Conservation (phyloP, 2,888 invertebrate genomes). For the Drosophila multiciliata region DNA sequence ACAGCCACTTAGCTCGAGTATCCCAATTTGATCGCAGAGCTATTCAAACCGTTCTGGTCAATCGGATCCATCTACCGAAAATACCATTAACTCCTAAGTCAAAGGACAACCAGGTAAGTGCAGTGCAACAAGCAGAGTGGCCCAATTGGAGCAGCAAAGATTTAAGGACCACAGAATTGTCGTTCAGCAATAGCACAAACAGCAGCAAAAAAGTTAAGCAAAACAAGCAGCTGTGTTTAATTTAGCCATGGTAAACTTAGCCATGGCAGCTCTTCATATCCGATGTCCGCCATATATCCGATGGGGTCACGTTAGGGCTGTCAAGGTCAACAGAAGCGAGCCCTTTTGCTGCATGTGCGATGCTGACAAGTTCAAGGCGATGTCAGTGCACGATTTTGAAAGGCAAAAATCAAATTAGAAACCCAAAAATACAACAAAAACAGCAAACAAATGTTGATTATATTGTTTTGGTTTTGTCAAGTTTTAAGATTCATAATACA, state of each 20-base stretch:
- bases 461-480: constrained; percentile 4
- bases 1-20: constrained; percentile 19
- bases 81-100: constrained; percentile 8
- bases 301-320: constrained; percentile 35
- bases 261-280: constrained; percentile 61
- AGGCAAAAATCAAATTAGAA: not conserved
- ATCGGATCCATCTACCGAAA: constrained; percentile 6
- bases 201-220: constrained; percentile 48
- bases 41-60: constrained; percentile 23
- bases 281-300: constrained; percentile 69
- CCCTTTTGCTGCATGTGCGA: too few relatives aligned
- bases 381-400: too few relatives aligned
- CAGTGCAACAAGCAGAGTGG: constrained; percentile 85
- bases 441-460: constrained; percentile 18
- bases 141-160: constrained; percentile 93
- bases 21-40: constrained; percentile 41
- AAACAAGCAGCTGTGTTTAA: constrained; percentile 70
- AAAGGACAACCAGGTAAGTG: constrained; percentile 37
- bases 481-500: constrained; percentile 13
- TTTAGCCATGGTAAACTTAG: constrained; percentile 74
- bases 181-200: constrained; percentile 40
- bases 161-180: constrained; percentile 86
- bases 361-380: too few relatives aligned
- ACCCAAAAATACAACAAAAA: constrained; percentile 13
- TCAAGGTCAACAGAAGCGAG: too few relatives aligned